Percentiles rank a stretch among this genome's conserved stretches.
Conservation (phyloP, 2,888 invertebrate species). For the Heliconius aoede region DNA sequence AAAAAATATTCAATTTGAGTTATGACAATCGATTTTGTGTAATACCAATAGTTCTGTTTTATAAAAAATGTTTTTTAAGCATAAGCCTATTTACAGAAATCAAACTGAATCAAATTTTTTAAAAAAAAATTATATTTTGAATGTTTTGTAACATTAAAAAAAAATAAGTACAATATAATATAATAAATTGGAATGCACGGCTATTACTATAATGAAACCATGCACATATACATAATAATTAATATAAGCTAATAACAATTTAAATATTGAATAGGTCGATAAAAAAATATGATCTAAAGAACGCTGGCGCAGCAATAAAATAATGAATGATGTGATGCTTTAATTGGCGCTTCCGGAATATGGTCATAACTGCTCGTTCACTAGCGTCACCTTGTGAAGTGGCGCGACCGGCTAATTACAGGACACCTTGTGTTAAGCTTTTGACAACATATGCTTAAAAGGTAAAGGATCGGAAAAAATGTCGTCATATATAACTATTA, state of each 20-base stretch:
- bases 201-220: conserved; percentile 5
- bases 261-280: conserved; percentile 22
- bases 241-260: conserved; percentile 19
- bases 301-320: conserved; percentile 60
- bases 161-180: background rate
- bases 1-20: too few relatives aligned
- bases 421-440: conserved; percentile 61
- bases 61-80: too few relatives aligned
- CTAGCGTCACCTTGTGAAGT: conserved; percentile 64
- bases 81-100: too few relatives aligned
- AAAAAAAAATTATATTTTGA: too few relatives aligned
- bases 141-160: too few relatives aligned
- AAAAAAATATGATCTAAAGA: conserved; percentile 32
- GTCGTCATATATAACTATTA: conserved; percentile 30
- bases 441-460: conserved; percentile 47
- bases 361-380: conserved; percentile 60
- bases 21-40: too few relatives aligned
- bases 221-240: conserved; percentile 10
- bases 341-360: conserved; percentile 73
- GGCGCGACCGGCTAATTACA: conserved; percentile 62
- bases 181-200: conserved; percentile 4
- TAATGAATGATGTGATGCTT: conserved; percentile 74
- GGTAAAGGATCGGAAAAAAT: conserved; percentile 29
- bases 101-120: too few relatives aligned
- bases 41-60: too few relatives aligned